phyloP scores from a whole-genome alignment of 2,113 vertebrate species.

The Stercorarius parasiticus region DNA sequence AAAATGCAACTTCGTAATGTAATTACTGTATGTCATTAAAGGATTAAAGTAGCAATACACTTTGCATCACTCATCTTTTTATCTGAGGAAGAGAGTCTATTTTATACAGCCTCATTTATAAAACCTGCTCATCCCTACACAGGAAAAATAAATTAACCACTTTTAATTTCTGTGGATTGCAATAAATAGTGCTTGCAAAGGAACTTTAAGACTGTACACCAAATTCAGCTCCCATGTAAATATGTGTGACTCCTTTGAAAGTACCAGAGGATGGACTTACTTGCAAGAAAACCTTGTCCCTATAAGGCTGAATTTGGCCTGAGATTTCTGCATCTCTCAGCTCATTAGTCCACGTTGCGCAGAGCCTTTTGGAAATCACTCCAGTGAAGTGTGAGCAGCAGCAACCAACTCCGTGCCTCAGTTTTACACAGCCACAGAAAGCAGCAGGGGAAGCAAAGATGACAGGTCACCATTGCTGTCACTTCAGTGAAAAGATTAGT shows the following conservation, averaged over 20 bases:
- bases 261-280: background rate
- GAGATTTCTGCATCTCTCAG: background rate
- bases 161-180: background rate
- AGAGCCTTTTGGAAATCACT: background rate
- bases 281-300: background rate
- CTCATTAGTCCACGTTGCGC: background rate
- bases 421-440: background rate
- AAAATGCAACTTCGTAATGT: background rate
- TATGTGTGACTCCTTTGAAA: background rate
- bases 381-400: background rate
- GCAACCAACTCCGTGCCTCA: background rate
- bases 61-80: background rate
- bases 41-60: background rate
- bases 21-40: background rate
- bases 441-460: conserved; percentile 6
- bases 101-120: background rate
- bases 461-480: conserved; percentile 10
- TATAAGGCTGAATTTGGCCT: background rate
- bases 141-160: background rate
- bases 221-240: background rate
- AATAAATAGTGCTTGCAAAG: background rate
- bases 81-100: background rate
- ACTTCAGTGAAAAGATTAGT: conserved; percentile 44
- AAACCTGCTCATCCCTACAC: background rate
- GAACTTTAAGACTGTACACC: background rate